Conservation (phyloP, 2,113 vertebrate genomes). For the Muntiacus muntjak region DNA sequence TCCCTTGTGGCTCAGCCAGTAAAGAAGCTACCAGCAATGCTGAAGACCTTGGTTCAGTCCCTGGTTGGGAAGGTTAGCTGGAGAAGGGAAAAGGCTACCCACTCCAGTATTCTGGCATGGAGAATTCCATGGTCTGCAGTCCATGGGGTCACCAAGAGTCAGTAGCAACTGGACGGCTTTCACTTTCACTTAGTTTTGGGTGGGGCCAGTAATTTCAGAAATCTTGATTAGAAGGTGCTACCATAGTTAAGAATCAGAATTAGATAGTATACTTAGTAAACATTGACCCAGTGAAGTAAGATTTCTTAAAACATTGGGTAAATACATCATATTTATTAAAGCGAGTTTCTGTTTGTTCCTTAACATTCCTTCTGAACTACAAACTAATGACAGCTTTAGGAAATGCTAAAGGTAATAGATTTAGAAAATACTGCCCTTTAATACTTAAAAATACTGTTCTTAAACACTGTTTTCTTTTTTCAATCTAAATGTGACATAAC, state of each 20-base stretch:
- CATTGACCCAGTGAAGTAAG: neutral
- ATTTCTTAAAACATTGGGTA: neutral
- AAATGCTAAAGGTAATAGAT: neutral
- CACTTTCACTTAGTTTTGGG: neutral
- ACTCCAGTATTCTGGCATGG: neutral
- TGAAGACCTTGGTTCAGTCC: rapidly evolving
- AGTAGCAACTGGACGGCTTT: rapidly evolving
- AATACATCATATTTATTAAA: neutral
- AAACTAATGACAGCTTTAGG: neutral
- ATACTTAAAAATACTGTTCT: neutral
- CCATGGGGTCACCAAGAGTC: neutral
- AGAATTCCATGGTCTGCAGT: neutral
- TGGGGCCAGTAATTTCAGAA: neutral
- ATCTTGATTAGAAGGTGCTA: neutral
- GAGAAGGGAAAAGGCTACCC: neutral
- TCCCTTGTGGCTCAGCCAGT: neutral
- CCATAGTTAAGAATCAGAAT: neutral
- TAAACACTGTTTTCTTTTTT: neutral
- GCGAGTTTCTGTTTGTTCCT: neutral
- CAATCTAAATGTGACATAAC: neutral
- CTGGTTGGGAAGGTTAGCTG: neutral
- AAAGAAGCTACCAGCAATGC: neutral
- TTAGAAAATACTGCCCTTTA: neutral
- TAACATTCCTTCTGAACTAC: neutral
- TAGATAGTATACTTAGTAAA: neutral